phyloP scores from a whole-genome alignment of 1,140 invertebrate species.

The Drosophila pachea region DNA sequence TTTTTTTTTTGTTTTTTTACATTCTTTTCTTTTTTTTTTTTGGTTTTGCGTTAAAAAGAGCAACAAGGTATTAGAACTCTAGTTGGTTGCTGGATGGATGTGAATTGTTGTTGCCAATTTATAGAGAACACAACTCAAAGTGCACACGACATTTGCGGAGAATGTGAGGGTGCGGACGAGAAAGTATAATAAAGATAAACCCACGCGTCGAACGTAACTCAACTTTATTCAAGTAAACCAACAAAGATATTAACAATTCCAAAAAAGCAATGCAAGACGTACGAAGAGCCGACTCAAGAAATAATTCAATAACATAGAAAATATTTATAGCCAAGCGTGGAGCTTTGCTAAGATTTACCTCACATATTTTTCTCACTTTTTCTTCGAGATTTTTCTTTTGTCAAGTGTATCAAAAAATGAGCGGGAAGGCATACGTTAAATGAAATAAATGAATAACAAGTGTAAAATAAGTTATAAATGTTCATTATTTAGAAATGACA shows the following conservation, averaged over 20 bases:
- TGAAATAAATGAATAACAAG: no score
- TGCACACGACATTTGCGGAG: constrained; percentile 44
- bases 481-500: no score
- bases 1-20: constrained; percentile 20
- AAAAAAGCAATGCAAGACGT: constrained; percentile 40
- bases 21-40: constrained; percentile 55
- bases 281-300: constrained; percentile 29
- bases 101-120: constrained; percentile 53
- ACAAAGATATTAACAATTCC: constrained; percentile 34
- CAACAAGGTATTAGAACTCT: constrained; percentile 16
- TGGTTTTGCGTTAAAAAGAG: constrained; percentile 73
- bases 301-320: constrained; percentile 6
- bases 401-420: no score
- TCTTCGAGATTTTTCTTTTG: no score
- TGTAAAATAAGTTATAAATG: no score
- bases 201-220: constrained; percentile 36
- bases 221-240: constrained; percentile 57
- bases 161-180: constrained; percentile 2
- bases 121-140: constrained; percentile 58
- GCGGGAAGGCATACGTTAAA: no score
- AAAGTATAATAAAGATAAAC: constrained; percentile 38
- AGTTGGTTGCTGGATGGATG: constrained; percentile 11
- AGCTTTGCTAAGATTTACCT: constrained; percentile 41
- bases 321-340: constrained; percentile 23
- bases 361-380: constrained; percentile 15